phyloP scores from a whole-genome alignment of 2,113 vertebrate genomes.

The Neolamprologus longior region DNA sequence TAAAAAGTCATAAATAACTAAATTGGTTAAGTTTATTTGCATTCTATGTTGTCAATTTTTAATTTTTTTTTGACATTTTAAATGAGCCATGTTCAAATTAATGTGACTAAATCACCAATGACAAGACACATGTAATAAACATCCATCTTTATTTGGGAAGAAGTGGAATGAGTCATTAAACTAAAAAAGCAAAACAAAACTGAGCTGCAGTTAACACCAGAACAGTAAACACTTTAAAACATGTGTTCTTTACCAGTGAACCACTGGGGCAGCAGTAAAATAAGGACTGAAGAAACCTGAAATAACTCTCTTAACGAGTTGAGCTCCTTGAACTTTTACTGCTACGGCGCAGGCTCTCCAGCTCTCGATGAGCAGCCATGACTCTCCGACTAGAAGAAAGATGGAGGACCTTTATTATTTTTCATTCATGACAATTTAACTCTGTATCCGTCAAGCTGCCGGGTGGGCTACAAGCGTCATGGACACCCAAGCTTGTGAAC shows the following conservation, averaged over 20 bases:
- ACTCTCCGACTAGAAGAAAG: conserved; percentile 52
- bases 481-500: not conserved
- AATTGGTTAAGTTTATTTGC: not conserved
- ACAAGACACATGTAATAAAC: not conserved
- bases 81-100: not conserved
- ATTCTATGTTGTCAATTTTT: not conserved
- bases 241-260: not conserved
- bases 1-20: not conserved
- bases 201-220: not conserved
- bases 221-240: not conserved
- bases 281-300: not conserved
- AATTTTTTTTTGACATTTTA: not conserved
- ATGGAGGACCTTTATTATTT: not conserved
- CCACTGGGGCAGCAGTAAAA: not conserved
- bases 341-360: conserved; percentile 52
- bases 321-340: conserved; percentile 22
- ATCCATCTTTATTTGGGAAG: not conserved
- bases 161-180: not conserved
- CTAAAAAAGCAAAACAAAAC: not conserved
- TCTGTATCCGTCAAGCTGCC: not conserved
- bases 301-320: not conserved
- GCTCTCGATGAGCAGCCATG: conserved; percentile 60
- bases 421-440: not conserved
- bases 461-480: not conserved
- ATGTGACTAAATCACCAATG: not conserved